Percentiles rank a stretch among this genome's conserved stretches.
Conservation (phyloP, 2,888 invertebrate genomes). For the Leptarthrus brevirostris region DNA sequence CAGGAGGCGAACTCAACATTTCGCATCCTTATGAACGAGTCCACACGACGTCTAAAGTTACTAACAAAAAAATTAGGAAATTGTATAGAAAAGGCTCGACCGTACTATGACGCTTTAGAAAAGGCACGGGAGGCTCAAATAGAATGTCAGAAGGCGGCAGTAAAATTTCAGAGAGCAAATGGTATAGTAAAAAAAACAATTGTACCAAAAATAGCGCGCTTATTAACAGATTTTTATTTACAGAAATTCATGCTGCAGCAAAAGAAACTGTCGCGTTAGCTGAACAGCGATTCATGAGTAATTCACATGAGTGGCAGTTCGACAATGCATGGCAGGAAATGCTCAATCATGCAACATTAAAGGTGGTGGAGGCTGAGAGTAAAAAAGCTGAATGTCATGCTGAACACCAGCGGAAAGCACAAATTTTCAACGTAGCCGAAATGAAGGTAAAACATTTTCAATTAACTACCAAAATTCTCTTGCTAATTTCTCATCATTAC, state of each 20-base stretch:
- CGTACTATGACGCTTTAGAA: constrained; percentile 87
- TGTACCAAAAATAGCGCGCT: not conserved
- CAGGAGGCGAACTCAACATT: constrained; percentile 95
- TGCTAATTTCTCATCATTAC: not conserved
- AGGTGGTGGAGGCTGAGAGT: constrained; percentile 94
- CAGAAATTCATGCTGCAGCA: constrained; percentile 90
- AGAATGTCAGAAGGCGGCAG: constrained; percentile 91
- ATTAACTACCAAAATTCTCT: not conserved
- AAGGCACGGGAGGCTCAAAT: constrained; percentile 80
- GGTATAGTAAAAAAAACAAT: constrained; percentile 68
- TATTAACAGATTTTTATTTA: constrained; percentile 51
- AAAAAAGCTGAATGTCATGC: constrained; percentile 89
- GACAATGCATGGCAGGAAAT: constrained; percentile 98
- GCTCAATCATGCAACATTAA: constrained; percentile 94
- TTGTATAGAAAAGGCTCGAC: constrained; percentile 88
- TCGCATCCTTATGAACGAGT: constrained; percentile 85
- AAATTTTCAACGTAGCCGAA: constrained; percentile 84
- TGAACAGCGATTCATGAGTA: constrained; percentile 76
- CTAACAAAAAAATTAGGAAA: constrained; percentile 84
- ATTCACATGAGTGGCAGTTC: constrained; percentile 75
- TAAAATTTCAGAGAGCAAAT: constrained; percentile 89
- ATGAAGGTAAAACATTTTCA: constrained; percentile 71
- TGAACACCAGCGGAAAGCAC: constrained; percentile 85
- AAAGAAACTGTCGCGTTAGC: constrained; percentile 93
- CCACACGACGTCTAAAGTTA: constrained; percentile 82